Evolutionary conservation across 2,113 vertebrate species (phyloP).

Genomic region (Lepus europaeus): DNA sequence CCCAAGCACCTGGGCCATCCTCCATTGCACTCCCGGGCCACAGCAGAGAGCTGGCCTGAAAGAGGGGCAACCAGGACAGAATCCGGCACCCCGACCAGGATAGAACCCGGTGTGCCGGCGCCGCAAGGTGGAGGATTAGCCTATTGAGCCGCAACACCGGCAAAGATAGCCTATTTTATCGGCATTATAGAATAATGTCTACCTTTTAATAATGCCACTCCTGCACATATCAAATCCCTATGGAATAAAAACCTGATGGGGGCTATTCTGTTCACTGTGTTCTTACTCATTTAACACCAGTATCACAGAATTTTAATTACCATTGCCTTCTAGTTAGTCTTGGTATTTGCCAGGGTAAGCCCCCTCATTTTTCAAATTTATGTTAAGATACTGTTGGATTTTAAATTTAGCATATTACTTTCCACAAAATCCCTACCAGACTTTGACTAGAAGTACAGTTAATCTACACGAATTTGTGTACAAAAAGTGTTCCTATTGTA

Average conservation of each 20-base stretch:
- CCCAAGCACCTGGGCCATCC: too few species aligned
- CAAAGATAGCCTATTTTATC: background rate
- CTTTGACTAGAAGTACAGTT: background rate
- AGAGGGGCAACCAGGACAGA: too few species aligned
- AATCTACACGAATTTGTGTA: background rate
- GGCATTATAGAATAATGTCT: background rate
- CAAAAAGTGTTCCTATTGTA: background rate
- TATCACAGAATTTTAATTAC: conserved; percentile 4
- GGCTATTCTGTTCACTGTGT: background rate
- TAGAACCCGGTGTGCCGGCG: too few species aligned
- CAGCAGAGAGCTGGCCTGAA: too few species aligned
- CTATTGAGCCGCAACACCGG: too few species aligned
- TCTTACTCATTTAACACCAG: background rate
- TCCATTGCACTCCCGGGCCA: too few species aligned
- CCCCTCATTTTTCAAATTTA: background rate
- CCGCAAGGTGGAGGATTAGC: too few species aligned
- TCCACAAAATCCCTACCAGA: background rate
- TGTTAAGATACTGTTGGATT: background rate
- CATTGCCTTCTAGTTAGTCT: background rate
- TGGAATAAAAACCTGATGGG: background rate
- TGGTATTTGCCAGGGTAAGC: background rate
- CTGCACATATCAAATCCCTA: background rate
- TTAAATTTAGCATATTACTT: background rate
- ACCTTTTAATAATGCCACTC: background rate
- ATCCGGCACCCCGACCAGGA: too few species aligned